These are phyloP conservation scores for Parus major DNA, from an alignment of 2,113 vertebrate species.

Conservation along the genomic window DNA sequence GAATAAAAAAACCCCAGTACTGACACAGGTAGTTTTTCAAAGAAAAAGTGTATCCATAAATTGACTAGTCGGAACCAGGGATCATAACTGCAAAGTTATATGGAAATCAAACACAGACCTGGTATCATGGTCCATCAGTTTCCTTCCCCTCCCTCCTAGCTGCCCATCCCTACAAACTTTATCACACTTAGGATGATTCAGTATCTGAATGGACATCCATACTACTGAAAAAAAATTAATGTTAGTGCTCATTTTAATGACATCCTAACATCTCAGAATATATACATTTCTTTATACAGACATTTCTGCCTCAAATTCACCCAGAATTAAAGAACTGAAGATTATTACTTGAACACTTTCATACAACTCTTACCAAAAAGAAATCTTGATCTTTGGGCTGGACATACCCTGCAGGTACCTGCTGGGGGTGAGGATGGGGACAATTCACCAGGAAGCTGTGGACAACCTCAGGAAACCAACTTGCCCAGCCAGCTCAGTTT, in stretches of 20 bases:
- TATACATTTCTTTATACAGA: background rate
- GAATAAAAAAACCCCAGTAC: background rate
- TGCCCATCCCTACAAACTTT: background rate
- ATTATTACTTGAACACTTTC: background rate
- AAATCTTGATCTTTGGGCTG: background rate
- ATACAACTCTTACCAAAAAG: background rate
- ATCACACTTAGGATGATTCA: background rate
- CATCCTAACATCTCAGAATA: background rate
- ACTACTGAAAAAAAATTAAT: background rate
- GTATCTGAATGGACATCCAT: background rate
- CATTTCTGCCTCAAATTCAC: background rate
- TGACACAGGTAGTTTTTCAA: background rate
- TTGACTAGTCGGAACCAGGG: background rate
- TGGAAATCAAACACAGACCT: background rate
- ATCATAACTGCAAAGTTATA: background rate
- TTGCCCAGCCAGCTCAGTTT: no score
- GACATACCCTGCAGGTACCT: background rate
- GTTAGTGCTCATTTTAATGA: background rate
- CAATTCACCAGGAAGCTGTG: background rate
- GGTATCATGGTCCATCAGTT: background rate
- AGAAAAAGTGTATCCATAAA: background rate
- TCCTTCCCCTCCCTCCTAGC: background rate
- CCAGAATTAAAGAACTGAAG: background rate
- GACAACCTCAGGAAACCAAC: background rate
- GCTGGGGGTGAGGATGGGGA: rapidly evolving